Evolutionary conservation across 2,797 vertebrate genomes (phyloP).

Genomic region (Euthynnus affinis): DNA sequence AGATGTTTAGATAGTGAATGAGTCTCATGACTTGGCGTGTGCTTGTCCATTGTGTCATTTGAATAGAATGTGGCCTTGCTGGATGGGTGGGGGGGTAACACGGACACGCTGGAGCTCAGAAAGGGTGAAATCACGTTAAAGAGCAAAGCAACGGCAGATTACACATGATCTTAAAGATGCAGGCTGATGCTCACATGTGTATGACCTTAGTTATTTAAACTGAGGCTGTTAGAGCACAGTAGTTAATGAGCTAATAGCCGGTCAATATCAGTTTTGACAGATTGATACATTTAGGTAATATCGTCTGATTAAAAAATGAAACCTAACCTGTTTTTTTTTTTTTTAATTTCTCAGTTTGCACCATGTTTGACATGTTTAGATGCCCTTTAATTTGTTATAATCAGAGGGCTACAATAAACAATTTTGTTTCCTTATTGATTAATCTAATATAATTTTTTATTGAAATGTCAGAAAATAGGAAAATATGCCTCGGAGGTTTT

Average conservation of each 20-base stretch:
- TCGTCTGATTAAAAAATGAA: not conserved
- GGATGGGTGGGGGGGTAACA: constrained; percentile 2
- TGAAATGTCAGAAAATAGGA: too few relatives aligned
- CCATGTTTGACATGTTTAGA: not conserved
- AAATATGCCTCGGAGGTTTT: not conserved
- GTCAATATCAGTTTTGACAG: not conserved
- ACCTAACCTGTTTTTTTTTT: too few relatives aligned
- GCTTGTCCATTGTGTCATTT: constrained; percentile 72
- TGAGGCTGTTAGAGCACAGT: not conserved
- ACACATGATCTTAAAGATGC: constrained; percentile 10
- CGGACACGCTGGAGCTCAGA: not conserved
- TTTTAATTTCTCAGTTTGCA: not conserved
- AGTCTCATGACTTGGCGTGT: constrained; percentile 78
- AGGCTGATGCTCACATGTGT: not conserved
- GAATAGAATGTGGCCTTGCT: constrained; percentile 69
- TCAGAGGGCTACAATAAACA: too few relatives aligned
- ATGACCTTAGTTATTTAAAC: not conserved
- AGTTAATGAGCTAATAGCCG: not conserved
- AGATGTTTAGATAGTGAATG: constrained; percentile 73
- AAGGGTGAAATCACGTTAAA: constrained; percentile 18
- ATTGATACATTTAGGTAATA: not conserved
- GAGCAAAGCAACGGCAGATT: not conserved
- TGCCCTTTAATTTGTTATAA: not conserved
- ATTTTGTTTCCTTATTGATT: not conserved
- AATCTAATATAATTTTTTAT: too few relatives aligned